Evolutionary conservation across 1,140 invertebrate genomes (phyloP).

Genomic region (Delia radicum): DNA sequence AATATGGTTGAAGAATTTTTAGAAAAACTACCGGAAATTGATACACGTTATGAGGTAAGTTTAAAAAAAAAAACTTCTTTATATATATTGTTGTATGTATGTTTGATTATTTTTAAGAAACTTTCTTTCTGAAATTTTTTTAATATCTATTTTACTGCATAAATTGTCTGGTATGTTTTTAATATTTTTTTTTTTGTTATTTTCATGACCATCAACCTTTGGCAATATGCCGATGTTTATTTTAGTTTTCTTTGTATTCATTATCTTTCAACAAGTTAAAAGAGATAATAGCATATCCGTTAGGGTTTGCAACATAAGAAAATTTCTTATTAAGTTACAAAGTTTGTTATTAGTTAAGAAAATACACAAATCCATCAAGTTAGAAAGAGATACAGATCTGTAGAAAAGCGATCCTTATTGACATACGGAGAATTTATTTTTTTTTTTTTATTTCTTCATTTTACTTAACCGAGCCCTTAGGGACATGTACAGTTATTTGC

Average conservation of each 20-base stretch:
- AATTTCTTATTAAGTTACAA: too few relatives aligned
- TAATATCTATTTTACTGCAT: background rate
- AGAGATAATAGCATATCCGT: too few relatives aligned
- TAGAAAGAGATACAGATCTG: too few relatives aligned
- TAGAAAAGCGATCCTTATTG: too few relatives aligned
- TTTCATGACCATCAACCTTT: conserved; percentile 16
- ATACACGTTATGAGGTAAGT: conserved; percentile 55
- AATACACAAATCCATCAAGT: background rate
- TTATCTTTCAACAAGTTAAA: background rate
- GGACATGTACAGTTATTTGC: too few relatives aligned
- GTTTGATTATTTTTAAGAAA: background rate
- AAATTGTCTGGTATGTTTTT: background rate
- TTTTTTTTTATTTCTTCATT: too few relatives aligned
- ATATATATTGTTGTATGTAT: background rate
- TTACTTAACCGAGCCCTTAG: too few relatives aligned
- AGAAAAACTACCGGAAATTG: conserved; percentile 53
- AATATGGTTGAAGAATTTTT: conserved; percentile 55
- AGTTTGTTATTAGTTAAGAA: too few relatives aligned
- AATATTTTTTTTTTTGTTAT: background rate
- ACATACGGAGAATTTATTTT: too few relatives aligned
- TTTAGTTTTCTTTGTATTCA: background rate
- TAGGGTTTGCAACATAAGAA: too few relatives aligned
- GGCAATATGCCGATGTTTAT: conserved; percentile 13
- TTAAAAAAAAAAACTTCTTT: too few relatives aligned
- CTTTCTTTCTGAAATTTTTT: background rate